These are phyloP conservation scores for Psammodynastes pulverulentus DNA, from an alignment of 2,113 vertebrate genomes.

Conservation along the genomic window DNA sequence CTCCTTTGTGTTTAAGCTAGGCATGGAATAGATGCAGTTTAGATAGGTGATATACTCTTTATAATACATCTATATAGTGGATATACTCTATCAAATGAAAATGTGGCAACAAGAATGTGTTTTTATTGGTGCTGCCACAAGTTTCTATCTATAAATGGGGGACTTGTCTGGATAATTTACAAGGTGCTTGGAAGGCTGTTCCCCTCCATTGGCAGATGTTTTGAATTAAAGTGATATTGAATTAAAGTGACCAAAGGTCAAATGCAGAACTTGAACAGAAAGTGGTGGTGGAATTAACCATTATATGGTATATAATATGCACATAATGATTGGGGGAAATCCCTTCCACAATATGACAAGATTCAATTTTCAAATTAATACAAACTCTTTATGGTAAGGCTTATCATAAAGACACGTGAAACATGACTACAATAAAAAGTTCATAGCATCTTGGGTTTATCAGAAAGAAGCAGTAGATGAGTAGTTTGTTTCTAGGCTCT, in stretches of 20 bases:
- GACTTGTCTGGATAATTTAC: background rate
- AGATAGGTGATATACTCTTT: background rate
- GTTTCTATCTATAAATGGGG: background rate
- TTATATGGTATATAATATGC: background rate
- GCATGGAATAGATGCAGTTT: background rate
- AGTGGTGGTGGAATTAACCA: background rate
- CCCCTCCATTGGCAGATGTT: background rate
- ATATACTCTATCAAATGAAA: background rate
- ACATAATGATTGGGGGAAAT: background rate
- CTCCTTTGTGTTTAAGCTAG: background rate
- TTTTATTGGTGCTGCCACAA: background rate
- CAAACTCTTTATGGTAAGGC: background rate
- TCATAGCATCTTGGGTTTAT: background rate
- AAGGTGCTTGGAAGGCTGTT: background rate
- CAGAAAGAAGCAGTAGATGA: background rate
- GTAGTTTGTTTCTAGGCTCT: background rate
- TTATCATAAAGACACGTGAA: background rate
- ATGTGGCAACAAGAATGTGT: background rate
- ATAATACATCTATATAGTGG: background rate
- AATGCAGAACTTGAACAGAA: background rate
- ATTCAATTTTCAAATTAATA: background rate
- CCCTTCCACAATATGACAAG: background rate
- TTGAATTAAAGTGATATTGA: background rate
- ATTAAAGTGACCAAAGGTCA: background rate
- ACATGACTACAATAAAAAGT: background rate